phyloP scores from a whole-genome alignment of 2,888 invertebrate genomes.

The Itoplectis maculator region DNA sequence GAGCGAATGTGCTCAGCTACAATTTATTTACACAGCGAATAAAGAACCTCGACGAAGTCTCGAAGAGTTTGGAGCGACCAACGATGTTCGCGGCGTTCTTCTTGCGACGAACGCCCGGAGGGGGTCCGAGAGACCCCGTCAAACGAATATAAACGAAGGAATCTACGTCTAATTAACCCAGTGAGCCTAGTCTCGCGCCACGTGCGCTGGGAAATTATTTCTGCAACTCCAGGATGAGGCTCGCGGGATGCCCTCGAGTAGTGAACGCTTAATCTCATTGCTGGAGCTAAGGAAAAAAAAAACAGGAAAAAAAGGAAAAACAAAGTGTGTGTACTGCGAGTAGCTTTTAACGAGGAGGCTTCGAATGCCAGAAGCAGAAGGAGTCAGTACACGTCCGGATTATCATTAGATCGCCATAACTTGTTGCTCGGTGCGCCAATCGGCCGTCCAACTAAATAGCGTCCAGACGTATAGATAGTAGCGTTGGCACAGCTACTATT shows the following conservation, averaged over 20 bases:
- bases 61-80: background rate
- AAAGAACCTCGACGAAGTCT: background rate
- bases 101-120: constrained; percentile 28
- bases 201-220: constrained; percentile 27
- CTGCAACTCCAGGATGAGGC: constrained; percentile 21
- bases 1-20: constrained; percentile 27
- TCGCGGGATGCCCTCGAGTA: constrained; percentile 28
- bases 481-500: constrained; percentile 20
- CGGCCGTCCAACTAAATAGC: constrained; percentile 37
- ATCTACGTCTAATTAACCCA: constrained; percentile 45
- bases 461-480: constrained; percentile 7
- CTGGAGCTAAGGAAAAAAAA: constrained; percentile 13
- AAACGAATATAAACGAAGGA: constrained; percentile 30
- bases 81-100: background rate
- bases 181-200: background rate
- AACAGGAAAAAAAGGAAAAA: constrained; percentile 27
- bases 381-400: constrained; percentile 36
- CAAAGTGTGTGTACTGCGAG: background rate
- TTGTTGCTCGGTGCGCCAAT: constrained; percentile 38
- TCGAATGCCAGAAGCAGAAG: constrained; percentile 37
- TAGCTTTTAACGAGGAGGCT: constrained; percentile 47
- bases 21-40: background rate
- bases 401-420: constrained; percentile 48
- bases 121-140: background rate
- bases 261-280: constrained; percentile 24